Conservation (phyloP, 2,888 invertebrate genomes). For the Carterocephalus palaemon region DNA sequence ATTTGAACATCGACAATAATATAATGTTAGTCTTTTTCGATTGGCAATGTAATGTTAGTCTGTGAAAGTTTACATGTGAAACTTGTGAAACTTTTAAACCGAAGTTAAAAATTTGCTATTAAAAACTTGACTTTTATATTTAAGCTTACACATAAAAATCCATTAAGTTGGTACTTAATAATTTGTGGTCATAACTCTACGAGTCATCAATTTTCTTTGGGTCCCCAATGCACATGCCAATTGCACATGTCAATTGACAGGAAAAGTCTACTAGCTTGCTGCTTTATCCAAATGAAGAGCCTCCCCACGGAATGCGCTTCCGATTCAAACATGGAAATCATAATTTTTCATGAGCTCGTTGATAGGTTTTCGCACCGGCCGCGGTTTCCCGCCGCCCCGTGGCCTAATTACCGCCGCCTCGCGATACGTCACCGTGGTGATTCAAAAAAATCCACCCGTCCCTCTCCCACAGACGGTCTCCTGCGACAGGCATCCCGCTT, state of each 20-base stretch:
- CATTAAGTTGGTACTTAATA: too few species aligned
- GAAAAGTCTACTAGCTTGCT: too few species aligned
- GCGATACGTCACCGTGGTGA: constrained; percentile 75
- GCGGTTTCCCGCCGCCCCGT: constrained; percentile 78
- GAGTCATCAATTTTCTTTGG: too few species aligned
- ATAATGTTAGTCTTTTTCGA: too few species aligned
- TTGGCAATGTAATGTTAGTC: too few species aligned
- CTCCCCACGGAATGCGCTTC: constrained; percentile 52
- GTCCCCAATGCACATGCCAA: constrained; percentile 36
- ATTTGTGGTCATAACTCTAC: too few species aligned
- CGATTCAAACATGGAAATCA: constrained; percentile 69
- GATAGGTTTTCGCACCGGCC: constrained; percentile 76
- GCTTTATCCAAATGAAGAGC: constrained; percentile 60
- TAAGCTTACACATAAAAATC: too few species aligned
- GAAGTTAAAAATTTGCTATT: too few species aligned
- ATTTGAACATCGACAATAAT: too few species aligned
- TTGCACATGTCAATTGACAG: constrained; percentile 47
- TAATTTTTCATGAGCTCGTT: constrained; percentile 78
- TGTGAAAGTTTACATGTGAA: too few species aligned
- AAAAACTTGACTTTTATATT: too few species aligned
- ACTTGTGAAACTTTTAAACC: too few species aligned
- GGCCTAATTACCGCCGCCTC: constrained; percentile 75
- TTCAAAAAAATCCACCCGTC: constrained; percentile 77
- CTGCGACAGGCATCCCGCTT: constrained; percentile 59
- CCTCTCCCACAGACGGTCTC: constrained; percentile 53